Base-by-base conservation (phyloP, 2,797 vertebrate species). In the Botia almorhae region DNA sequence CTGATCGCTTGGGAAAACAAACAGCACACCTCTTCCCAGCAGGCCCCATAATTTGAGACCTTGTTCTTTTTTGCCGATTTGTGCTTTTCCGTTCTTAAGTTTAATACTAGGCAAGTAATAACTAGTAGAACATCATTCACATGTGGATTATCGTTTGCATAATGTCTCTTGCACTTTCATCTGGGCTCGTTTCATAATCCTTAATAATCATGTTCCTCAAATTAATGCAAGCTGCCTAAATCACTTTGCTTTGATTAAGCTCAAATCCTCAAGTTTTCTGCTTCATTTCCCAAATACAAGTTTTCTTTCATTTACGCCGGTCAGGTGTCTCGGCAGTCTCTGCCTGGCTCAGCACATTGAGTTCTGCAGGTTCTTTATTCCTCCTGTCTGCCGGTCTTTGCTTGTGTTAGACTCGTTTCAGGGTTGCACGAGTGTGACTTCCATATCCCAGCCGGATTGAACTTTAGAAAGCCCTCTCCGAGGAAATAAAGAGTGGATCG, bases 401-500 rank as follows among this genome's bases (percentile, higher is more conserved):
- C 26, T 33, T 14, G 0, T 3, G 21, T n/a, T n/a, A 36, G 13
- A 46, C 55, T 69, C 4, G 43, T 74, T 50, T 78, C 61, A 56
- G n/a, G 43, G 67, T 76, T 78, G 65, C 29, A 69, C 29, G 29
- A 85, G 71, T 5, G 21, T 56, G 51, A 48, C 51, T 79, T 17
- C 79, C 33, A 77, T 33, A 75, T 64, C 79, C 61, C 77, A 74
- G 75, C 53, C 56, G 65, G 71, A 81, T 71, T 90, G 88, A 91
- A 89, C 92, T 91, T 89, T 90, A 83, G 83, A 23, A 75, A 23
- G 5, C 26, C 29, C 73, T 87, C 91, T 88, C 90, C 0, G 63
- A 88, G 91, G 91, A 92, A 92, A 93, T 92, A 86, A 87, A 91
- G 83, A 82, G 81, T 7, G 71, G 85, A 81, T 87, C 85, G 50